phyloP scores from a whole-genome alignment of 2,113 vertebrate species.

The Otolemur garnettii region DNA sequence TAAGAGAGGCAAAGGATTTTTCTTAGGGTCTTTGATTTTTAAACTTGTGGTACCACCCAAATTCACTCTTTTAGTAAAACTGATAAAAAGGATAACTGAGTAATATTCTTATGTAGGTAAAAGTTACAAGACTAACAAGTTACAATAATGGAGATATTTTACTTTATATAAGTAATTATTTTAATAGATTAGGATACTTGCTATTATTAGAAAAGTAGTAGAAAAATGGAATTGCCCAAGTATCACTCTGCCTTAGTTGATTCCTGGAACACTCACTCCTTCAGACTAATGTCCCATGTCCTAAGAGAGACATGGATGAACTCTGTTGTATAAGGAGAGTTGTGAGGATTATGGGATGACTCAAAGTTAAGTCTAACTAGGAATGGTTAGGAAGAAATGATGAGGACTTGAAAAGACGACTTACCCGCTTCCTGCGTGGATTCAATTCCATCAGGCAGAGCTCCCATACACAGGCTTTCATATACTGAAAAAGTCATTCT shows the following conservation, averaged over 20 bases:
- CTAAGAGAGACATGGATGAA: neutral
- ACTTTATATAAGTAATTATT: neutral
- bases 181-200: neutral
- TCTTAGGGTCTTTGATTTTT: conserved; percentile 13
- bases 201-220: neutral
- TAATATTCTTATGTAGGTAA: neutral
- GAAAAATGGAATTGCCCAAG: neutral
- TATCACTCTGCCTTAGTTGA: neutral
- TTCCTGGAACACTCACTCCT: neutral
- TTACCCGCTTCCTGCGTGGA: neutral
- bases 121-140: neutral
- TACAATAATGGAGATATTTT: neutral
- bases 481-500: neutral
- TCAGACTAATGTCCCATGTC: neutral
- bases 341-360: neutral
- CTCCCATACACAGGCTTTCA: neutral
- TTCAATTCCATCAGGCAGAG: neutral
- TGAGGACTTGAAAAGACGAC: neutral
- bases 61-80: neutral
- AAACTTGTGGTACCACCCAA: neutral
- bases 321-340: neutral
- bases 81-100: neutral
- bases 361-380: neutral
- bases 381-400: neutral
- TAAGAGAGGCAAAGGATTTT: neutral